Conservation (phyloP, 2,888 invertebrate genomes). For the Epinotia ramella region DNA sequence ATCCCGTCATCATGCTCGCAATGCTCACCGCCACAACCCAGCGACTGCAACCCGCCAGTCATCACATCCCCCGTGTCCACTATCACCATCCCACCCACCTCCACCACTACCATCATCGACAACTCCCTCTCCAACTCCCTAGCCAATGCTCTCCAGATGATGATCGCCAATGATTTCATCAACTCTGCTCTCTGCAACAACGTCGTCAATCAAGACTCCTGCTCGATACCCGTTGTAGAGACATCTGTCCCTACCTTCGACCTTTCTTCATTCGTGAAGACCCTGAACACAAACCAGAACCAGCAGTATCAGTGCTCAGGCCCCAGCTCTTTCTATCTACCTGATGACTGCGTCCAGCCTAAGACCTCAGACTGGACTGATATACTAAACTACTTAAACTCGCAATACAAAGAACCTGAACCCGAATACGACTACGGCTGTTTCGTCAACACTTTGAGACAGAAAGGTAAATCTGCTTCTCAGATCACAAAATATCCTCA, state of each 20-base stretch:
- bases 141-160: slow-evolving; percentile 68
- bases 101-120: slow-evolving; percentile 61
- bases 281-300: slow-evolving; percentile 18
- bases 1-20: slow-evolving; percentile 7
- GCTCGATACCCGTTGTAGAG: slow-evolving; percentile 47
- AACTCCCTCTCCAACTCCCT: slow-evolving; percentile 66
- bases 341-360: neutral
- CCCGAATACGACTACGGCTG: neutral
- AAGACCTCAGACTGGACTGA: neutral
- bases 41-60: slow-evolving; percentile 16
- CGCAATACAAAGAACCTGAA: neutral
- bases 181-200: slow-evolving; percentile 50
- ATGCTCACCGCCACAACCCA: slow-evolving; percentile 2
- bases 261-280: neutral
- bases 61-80: slow-evolving; percentile 38
- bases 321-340: neutral
- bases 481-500: neutral
- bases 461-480: neutral
- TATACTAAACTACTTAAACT: neutral
- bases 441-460: neutral
- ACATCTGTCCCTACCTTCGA: slow-evolving; percentile 13
- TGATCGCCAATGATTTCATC: slow-evolving; percentile 68
- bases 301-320: neutral
- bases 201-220: slow-evolving; percentile 35
- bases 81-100: slow-evolving; percentile 45